Conservation (phyloP, 30 jellyfish, hydroid and myxozoan species). For the Hydractinia echinata region DNA sequence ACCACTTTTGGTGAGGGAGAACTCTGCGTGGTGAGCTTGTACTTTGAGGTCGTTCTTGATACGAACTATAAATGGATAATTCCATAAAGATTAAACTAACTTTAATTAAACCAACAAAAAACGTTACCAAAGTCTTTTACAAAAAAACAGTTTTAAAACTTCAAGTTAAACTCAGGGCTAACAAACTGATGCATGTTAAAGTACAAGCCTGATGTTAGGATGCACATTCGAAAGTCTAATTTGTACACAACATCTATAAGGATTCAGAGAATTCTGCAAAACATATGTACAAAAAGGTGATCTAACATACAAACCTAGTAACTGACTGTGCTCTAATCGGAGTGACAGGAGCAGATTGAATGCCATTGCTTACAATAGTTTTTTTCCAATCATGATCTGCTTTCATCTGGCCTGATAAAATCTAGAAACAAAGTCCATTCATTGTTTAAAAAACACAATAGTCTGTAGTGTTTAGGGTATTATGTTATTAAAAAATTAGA, state of each 20-base stretch:
- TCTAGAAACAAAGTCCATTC: slow-evolving; percentile 13
- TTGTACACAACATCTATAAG: too few species aligned
- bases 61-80: neutral
- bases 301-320: neutral
- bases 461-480: neutral
- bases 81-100: neutral
- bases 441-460: neutral
- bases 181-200: neutral
- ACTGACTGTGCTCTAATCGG: slow-evolving; percentile 22
- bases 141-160: neutral
- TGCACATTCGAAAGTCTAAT: too few species aligned
- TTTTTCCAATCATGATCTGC: neutral
- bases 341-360: slow-evolving; percentile 38
- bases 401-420: slow-evolving; percentile 17
- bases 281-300: neutral
- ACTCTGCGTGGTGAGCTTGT: slow-evolving; percentile 68
- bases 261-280: too few species aligned
- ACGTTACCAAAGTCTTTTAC: neutral
- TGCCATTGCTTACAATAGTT: slow-evolving; percentile 29
- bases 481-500: neutral
- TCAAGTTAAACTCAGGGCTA: neutral
- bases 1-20: slow-evolving; percentile 18
- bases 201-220: too few species aligned
- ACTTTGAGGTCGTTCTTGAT: slow-evolving; percentile 40
- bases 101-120: neutral